These are phyloP conservation scores for Macroramphosus scolopax DNA, from an alignment of 2,797 vertebrate genomes.

Conservation along the genomic window DNA sequence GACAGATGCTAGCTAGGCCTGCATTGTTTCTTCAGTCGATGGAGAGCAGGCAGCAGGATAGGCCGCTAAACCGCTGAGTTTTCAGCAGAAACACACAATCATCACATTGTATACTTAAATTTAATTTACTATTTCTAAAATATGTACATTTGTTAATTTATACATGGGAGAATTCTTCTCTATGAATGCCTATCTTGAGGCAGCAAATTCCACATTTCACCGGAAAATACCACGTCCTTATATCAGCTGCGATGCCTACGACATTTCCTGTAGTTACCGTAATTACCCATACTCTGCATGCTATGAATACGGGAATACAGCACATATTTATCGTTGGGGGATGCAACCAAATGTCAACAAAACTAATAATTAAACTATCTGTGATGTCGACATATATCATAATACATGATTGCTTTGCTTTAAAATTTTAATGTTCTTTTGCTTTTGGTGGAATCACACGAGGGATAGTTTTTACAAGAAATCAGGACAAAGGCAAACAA, in stretches of 20 bases:
- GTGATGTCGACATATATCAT: no score
- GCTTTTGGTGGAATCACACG: no score
- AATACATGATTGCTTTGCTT: no score
- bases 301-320: no score
- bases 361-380: no score
- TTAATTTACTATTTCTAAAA: slow-evolving; percentile 7
- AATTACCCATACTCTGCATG: not conserved
- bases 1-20: slow-evolving; percentile 63
- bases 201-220: slow-evolving; percentile 50
- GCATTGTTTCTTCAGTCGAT: slow-evolving; percentile 71
- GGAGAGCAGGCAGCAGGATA: slow-evolving; percentile 27
- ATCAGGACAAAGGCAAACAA: not conserved
- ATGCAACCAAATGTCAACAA: no score
- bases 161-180: slow-evolving; percentile 1
- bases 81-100: not conserved
- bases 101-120: slow-evolving; percentile 24
- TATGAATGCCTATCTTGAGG: slow-evolving; percentile 14
- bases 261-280: slow-evolving; percentile 58
- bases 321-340: no score
- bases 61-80: slow-evolving; percentile 19
- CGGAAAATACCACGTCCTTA: slow-evolving; percentile 69
- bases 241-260: slow-evolving; percentile 55
- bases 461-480: no score
- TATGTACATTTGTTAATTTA: slow-evolving; percentile 17
- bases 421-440: no score